Conservation (phyloP, 1,140 invertebrate genomes). For the Brachionus paranguensis region DNA sequence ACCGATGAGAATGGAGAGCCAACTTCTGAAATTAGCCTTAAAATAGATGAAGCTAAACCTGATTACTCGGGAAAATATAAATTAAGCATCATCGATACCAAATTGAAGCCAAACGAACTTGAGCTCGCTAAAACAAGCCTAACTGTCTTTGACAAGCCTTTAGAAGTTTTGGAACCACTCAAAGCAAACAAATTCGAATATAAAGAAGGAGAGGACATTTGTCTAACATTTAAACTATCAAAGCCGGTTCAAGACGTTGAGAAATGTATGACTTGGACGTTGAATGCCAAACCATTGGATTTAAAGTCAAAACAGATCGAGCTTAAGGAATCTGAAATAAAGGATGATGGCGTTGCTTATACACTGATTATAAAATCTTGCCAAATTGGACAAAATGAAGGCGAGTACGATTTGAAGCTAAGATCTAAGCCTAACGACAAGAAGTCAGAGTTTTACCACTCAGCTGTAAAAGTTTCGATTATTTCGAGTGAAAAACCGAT, state of each 20-base stretch:
- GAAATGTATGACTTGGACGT: constrained; percentile 5
- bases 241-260: background rate
- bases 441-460: background rate
- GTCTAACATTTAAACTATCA: background rate
- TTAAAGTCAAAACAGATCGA: background rate
- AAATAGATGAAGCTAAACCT: background rate
- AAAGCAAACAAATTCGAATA: constrained; percentile 17
- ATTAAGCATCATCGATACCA: background rate
- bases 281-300: constrained; percentile 8
- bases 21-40: background rate
- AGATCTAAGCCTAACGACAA: background rate
- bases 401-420: background rate
- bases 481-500: background rate
- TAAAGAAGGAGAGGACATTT: background rate
- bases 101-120: background rate
- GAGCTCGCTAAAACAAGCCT: background rate
- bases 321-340: background rate
- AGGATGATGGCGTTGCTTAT: background rate
- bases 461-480: background rate
- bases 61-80: constrained; percentile 12
- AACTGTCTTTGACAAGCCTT: background rate
- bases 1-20: background rate
- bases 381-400: background rate
- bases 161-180: constrained; percentile 12
- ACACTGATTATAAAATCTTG: background rate